Evolutionary conservation across 2,797 vertebrate species (phyloP).

Genomic region (Cynopterus sphinx): DNA sequence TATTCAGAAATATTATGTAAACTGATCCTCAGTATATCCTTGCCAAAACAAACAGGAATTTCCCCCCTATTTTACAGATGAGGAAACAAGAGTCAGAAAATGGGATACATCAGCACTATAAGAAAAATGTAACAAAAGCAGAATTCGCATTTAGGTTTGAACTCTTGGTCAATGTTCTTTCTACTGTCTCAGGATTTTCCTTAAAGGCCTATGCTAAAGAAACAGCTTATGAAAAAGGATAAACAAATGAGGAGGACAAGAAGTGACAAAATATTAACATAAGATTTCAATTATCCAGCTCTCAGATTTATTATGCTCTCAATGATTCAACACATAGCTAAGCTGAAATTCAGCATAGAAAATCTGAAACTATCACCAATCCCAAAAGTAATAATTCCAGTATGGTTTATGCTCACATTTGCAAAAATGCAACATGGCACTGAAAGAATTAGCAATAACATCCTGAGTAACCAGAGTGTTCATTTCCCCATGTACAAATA

Average conservation of each 20-base stretch:
- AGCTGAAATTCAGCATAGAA: slow-evolving; percentile 13
- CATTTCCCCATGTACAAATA: neutral
- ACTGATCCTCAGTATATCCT: neutral
- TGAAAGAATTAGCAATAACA: slow-evolving; percentile 37
- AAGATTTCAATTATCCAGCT: slow-evolving; percentile 1
- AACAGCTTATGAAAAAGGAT: neutral
- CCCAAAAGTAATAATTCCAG: slow-evolving; percentile 2
- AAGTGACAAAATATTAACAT: slow-evolving; percentile 22
- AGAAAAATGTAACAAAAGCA: neutral
- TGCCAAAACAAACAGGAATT: neutral
- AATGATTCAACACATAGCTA: neutral
- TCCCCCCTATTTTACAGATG: neutral
- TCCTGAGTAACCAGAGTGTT: neutral
- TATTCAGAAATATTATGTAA: neutral
- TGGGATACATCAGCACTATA: neutral
- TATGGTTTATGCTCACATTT: slow-evolving; percentile 28
- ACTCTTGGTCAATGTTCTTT: neutral
- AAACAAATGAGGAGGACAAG: neutral
- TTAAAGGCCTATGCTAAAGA: neutral
- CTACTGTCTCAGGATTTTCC: neutral
- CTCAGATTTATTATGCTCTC: neutral
- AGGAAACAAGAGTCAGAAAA: slow-evolving; percentile 34
- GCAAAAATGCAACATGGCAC: slow-evolving; percentile 43
- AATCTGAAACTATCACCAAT: slow-evolving; percentile 3
- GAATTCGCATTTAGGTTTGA: neutral